Evolutionary conservation across 1,140 invertebrate genomes (phyloP), one percentile per base, ranked within the genome.

Genomic region (Camponotus pennsylvanicus): DNA sequence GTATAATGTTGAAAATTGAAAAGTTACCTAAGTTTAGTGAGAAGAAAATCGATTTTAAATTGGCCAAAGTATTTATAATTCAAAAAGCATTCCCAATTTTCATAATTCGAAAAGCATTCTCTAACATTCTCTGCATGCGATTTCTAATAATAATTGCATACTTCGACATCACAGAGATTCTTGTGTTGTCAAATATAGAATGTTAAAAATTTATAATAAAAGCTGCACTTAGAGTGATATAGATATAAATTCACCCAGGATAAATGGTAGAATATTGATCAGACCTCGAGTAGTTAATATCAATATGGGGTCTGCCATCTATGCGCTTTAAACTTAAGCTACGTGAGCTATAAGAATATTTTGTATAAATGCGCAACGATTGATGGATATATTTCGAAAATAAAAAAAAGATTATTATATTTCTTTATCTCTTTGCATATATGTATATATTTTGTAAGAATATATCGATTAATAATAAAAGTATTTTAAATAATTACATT

Each of bases 281-380:
- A 89, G 82, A 64, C 75, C 1, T 76, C 5, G 13, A 91, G 78
- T 78, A 70, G 85, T 87, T 21, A 63, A 57, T 9, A 32, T 83
- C 67, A 69, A 87, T 85, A 76, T 91, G 85, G n/a, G 71, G 83
- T 27, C 78, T 61, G 92, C 92, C 92, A 93, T 93, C 92, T 93
- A 42, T 88, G 45, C 78, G 86, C 9, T 18, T 37, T 27, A 8
- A 32, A 49, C 21, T 37, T 40, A 92, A 89, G 70, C 90, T 86
- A 66, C 9, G 21, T 21, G 73, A 67, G 7, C 37, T 52, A 66
- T 55, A 64, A 42, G 18, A 78, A 21, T 5, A 11, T 42, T 32
- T 52, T 3, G 4, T 21, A 21, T 11, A 1, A 75, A 61, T 21
- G 6, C 4, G 18, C 8, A 15, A 83, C 0, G 45, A 15, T 75